phyloP scores from a whole-genome alignment of 2,888 invertebrate genomes.

The Pilophorus perplexus region DNA sequence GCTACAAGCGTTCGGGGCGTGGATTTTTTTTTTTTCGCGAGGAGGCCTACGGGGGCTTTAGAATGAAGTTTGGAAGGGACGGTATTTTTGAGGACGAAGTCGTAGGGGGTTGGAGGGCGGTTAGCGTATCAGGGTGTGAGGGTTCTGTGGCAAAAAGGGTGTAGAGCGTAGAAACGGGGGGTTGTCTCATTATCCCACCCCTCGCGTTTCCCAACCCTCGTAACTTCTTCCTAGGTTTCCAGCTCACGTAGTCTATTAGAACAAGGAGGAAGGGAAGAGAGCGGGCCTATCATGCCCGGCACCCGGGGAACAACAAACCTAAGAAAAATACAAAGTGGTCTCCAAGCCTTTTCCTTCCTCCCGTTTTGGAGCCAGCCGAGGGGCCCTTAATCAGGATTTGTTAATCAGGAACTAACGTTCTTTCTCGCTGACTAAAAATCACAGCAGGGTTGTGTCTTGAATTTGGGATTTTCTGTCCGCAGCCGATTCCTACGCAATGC shows the following conservation, averaged over 20 bases:
- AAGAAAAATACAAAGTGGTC: constrained; percentile 33
- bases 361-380: too few species aligned
- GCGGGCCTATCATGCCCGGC: constrained; percentile 17
- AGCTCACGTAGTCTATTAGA: constrained; percentile 37
- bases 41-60: too few species aligned
- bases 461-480: not conserved
- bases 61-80: too few species aligned
- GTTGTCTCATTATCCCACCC: constrained; percentile 24
- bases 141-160: constrained; percentile 13
- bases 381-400: constrained; percentile 32
- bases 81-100: too few species aligned
- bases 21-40: too few species aligned
- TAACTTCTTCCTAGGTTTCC: constrained; percentile 34
- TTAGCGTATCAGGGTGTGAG: too few species aligned
- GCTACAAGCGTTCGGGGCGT: too few species aligned
- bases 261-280: too few species aligned
- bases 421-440: constrained; percentile 19
- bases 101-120: not conserved
- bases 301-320: constrained; percentile 15
- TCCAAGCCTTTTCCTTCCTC: not conserved
- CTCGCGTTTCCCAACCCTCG: not conserved
- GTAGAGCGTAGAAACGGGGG: not conserved
- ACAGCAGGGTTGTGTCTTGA: constrained; percentile 8
- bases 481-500: not conserved
- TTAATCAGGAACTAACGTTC: constrained; percentile 31